These are phyloP conservation scores for Cottoperca gobio DNA, from an alignment of 2,797 vertebrate species.

Conservation along the genomic window DNA sequence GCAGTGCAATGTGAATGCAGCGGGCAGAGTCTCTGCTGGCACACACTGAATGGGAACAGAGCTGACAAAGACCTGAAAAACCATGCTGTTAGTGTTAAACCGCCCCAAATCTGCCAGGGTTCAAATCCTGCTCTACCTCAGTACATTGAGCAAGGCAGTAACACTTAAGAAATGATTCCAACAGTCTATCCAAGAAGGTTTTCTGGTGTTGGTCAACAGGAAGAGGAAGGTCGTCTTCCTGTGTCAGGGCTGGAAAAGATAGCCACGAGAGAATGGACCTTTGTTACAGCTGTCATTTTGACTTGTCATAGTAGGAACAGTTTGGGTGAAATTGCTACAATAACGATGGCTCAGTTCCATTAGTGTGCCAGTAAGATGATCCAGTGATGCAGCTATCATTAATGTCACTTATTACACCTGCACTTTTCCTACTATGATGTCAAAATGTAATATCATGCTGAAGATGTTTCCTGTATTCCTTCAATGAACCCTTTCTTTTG, in stretches of 20 bases:
- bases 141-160: constrained; percentile 20
- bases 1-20: constrained; percentile 67
- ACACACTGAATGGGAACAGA: constrained; percentile 54
- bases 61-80: constrained; percentile 68
- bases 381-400: too few species aligned
- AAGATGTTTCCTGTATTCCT: too few species aligned
- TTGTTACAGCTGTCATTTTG: too few species aligned
- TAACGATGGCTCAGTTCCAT: too few species aligned
- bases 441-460: too few species aligned
- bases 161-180: background rate
- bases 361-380: too few species aligned
- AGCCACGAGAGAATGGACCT: too few species aligned
- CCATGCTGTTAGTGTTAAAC: constrained; percentile 56
- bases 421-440: too few species aligned
- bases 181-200: background rate
- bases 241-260: background rate
- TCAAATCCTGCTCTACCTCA: constrained; percentile 35
- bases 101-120: constrained; percentile 39
- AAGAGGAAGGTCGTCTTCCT: background rate
- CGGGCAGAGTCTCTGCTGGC: constrained; percentile 63
- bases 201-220: background rate
- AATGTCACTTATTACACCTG: too few species aligned
- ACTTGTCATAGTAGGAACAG: too few species aligned
- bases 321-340: too few species aligned
- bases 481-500: too few species aligned